These are phyloP conservation scores for Cecidostiba fungosa DNA, from an alignment of 2,888 invertebrate species.

Conservation along the genomic window DNA sequence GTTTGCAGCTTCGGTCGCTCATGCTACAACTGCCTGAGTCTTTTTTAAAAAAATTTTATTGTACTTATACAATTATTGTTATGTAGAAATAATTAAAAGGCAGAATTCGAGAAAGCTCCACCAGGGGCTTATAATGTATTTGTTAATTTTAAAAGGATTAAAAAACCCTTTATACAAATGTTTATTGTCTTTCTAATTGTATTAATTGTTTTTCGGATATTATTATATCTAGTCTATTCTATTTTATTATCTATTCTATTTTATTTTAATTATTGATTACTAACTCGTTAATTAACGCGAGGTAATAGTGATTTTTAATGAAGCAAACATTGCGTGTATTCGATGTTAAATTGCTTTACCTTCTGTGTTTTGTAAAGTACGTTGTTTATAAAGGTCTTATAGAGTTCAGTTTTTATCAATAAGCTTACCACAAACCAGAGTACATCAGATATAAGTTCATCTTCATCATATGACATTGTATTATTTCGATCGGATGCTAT, in stretches of 20 bases:
- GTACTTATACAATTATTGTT: too few relatives aligned
- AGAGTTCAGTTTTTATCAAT: background rate
- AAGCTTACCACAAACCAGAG: background rate
- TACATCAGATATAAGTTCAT: background rate
- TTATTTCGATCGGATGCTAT: background rate
- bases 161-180: too few relatives aligned
- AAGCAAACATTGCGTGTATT: background rate
- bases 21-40: too few relatives aligned
- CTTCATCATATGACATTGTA: background rate
- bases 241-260: too few relatives aligned
- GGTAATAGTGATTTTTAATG: background rate
- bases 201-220: background rate
- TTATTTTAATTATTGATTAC: background rate
- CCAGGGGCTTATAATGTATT: too few relatives aligned
- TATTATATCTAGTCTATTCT: background rate
- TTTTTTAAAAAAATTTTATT: too few relatives aligned
- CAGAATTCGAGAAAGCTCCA: too few relatives aligned
- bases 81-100: too few relatives aligned
- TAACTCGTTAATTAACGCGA: background rate
- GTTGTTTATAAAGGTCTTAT: background rate
- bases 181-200: too few relatives aligned
- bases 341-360: too few relatives aligned
- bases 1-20: too few relatives aligned
- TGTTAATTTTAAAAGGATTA: too few relatives aligned
- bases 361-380: background rate